phyloP scores from a whole-genome alignment of 2,797 vertebrate species.

The Micropoecilia bifurca region DNA sequence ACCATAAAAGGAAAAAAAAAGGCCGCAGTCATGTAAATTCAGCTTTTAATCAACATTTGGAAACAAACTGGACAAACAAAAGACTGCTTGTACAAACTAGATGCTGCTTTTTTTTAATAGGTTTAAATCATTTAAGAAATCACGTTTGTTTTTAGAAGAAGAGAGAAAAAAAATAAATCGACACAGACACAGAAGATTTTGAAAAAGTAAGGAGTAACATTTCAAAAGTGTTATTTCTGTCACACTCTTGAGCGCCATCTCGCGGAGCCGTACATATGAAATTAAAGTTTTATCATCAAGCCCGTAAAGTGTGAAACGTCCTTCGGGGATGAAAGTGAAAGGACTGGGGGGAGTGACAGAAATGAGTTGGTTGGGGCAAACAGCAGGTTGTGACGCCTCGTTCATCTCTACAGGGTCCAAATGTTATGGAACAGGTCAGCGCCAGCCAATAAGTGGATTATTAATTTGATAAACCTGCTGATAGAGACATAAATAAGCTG shows the following conservation, averaged over 20 bases:
- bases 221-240: conserved; percentile 54
- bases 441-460: not conserved
- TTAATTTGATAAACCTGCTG: not conserved
- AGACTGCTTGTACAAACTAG: conserved; percentile 68
- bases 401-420: not conserved
- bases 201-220: conserved; percentile 65
- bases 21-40: conserved; percentile 67
- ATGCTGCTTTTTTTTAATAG: conserved; percentile 47
- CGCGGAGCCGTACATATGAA: conserved; percentile 41
- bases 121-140: conserved; percentile 72
- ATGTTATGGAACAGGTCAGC: not conserved
- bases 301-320: conserved; percentile 62
- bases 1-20: conserved; percentile 20
- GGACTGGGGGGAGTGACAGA: conserved; percentile 48
- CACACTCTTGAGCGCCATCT: conserved; percentile 38
- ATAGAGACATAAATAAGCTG: not conserved
- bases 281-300: conserved; percentile 55
- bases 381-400: conserved; percentile 5
- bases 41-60: conserved; percentile 75
- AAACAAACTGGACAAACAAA: conserved; percentile 76
- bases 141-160: conserved; percentile 55
- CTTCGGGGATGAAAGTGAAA: conserved; percentile 51
- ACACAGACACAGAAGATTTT: conserved; percentile 58
- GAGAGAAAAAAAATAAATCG: conserved; percentile 33
- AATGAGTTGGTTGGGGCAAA: conserved; percentile 32